Percentiles rank a stretch among this genome's conserved stretches.
Evolutionary conservation across 2,888 invertebrate genomes (phyloP).

Genomic region (Odontocolon sp.): DNA sequence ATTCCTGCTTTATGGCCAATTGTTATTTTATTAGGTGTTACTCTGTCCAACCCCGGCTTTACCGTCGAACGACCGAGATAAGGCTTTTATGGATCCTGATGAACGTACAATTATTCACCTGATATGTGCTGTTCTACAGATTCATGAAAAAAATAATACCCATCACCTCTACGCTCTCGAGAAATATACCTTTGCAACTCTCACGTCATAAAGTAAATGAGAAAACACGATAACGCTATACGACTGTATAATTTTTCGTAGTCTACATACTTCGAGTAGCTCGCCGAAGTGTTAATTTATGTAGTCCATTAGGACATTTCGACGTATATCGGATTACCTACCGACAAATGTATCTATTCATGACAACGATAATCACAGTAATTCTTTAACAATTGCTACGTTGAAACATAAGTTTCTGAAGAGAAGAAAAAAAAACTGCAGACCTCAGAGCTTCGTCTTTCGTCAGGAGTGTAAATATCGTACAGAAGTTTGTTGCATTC

Average conservation of each 20-base stretch:
- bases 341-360: neutral
- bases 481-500: neutral
- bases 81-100: slow-evolving; percentile 65
- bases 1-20: slow-evolving; percentile 61
- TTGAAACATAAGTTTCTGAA: neutral
- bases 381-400: neutral
- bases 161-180: neutral
- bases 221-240: slow-evolving; percentile 51
- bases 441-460: too few species aligned
- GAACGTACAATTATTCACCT: slow-evolving; percentile 62
- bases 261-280: neutral
- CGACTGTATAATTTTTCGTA: slow-evolving; percentile 11
- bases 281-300: slow-evolving; percentile 11
- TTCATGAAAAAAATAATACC: neutral
- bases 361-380: neutral
- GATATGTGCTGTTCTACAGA: slow-evolving; percentile 30
- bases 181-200: neutral
- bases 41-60: slow-evolving; percentile 37
- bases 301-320: neutral
- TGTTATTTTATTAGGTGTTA: slow-evolving; percentile 61
- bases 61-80: slow-evolving; percentile 53
- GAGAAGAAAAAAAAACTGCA: too few species aligned
- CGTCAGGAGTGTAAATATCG: neutral
- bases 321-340: neutral
- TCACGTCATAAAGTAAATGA: slow-evolving; percentile 47